These are phyloP conservation scores for Neogale vison DNA, from an alignment of 2,113 vertebrate species.

Conservation along the genomic window DNA sequence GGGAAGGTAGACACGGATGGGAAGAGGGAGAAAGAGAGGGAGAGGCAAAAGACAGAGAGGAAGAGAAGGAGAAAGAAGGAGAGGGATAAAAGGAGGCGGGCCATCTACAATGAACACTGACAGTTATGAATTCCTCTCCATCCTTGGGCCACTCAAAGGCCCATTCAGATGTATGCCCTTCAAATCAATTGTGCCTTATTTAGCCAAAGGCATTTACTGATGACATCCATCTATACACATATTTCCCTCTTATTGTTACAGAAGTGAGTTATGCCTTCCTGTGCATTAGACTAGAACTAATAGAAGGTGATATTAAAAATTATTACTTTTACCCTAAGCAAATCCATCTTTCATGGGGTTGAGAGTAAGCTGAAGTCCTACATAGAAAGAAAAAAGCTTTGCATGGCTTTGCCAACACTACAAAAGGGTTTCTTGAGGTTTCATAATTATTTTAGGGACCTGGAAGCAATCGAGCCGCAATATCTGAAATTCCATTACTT, in stretches of 20 bases:
- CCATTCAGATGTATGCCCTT: not conserved
- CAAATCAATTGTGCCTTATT: conserved; percentile 24
- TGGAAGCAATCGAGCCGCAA: not conserved
- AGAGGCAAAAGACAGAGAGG: not conserved
- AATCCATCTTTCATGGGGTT: not conserved
- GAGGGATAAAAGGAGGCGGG: not conserved
- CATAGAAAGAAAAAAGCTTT: not conserved
- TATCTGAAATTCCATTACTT: not conserved
- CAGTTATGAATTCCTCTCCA: not conserved
- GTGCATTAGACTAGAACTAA: conserved; percentile 42
- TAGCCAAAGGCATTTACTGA: conserved; percentile 32
- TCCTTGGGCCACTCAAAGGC: not conserved
- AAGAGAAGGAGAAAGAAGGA: not conserved
- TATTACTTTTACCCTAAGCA: conserved; percentile 10
- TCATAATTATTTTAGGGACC: conserved; percentile 35
- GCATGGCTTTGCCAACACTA: not conserved
- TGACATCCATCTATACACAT: not conserved
- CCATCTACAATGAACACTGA: not conserved
- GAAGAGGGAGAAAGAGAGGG: not conserved
- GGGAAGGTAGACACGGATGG: too few relatives aligned
- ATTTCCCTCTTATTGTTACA: conserved; percentile 7
- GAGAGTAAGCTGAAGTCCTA: not conserved
- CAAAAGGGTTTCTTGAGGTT: conserved; percentile 1
- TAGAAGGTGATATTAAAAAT: conserved; percentile 49
- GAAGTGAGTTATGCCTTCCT: not conserved